These are phyloP conservation scores for Pseudonaja textilis DNA, from an alignment of 2,113 vertebrate genomes.

Conservation along the genomic window DNA sequence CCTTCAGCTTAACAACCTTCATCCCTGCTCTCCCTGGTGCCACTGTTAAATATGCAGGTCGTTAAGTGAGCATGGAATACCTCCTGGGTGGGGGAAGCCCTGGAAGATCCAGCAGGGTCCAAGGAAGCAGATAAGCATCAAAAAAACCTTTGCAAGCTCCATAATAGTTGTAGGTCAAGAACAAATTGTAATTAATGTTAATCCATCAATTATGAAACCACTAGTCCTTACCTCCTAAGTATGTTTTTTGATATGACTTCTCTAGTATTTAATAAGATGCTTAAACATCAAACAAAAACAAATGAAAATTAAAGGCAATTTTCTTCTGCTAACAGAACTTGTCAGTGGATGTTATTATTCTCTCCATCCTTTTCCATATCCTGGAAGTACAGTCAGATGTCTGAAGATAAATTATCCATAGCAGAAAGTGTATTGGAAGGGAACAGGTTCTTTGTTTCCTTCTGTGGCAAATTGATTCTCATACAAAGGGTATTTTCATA, in stretches of 20 bases:
- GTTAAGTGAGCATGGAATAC: neutral
- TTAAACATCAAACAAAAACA: neutral
- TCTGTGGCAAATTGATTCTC: neutral
- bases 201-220: neutral
- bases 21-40: neutral
- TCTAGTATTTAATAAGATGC: neutral
- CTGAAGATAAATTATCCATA: neutral
- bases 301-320: neutral
- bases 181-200: neutral
- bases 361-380: neutral
- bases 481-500: neutral
- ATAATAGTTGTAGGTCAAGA: neutral
- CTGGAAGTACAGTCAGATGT: neutral
- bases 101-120: neutral
- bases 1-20: neutral
- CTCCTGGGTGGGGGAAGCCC: neutral
- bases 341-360: neutral
- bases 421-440: neutral
- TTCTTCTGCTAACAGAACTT: neutral
- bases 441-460: neutral
- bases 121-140: neutral
- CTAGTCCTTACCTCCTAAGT: neutral
- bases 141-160: neutral
- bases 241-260: neutral
- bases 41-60: neutral